phyloP scores from a whole-genome alignment of 1,140 invertebrate genomes.

The Apis mellifera region DNA sequence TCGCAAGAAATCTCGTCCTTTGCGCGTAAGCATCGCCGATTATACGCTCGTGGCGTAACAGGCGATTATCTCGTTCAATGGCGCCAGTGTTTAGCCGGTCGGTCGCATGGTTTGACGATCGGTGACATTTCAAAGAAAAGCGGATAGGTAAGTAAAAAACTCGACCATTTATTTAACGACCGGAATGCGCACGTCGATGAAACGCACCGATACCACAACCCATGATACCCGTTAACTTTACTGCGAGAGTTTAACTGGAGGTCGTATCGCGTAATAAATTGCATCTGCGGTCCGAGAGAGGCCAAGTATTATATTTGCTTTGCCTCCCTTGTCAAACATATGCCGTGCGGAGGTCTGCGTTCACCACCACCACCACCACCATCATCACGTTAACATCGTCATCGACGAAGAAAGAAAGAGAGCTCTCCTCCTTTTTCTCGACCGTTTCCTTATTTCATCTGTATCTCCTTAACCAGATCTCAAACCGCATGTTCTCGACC shows the following conservation, averaged over 20 bases:
- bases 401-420: background rate
- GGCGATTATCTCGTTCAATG: slow-evolving; percentile 40
- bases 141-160: slow-evolving; percentile 11
- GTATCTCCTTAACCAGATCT: slow-evolving; percentile 32
- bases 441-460: slow-evolving; percentile 17
- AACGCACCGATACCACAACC: slow-evolving; percentile 35
- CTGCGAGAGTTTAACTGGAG: slow-evolving; percentile 59
- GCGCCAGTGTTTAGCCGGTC: slow-evolving; percentile 22
- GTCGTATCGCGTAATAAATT: slow-evolving; percentile 69
- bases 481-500: background rate
- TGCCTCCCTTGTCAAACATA: slow-evolving; percentile 67
- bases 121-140: slow-evolving; percentile 37
- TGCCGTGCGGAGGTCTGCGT: slow-evolving; percentile 49
- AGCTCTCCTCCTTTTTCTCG: background rate
- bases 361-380: slow-evolving; percentile 20
- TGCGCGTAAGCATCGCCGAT: background rate
- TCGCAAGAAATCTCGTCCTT: slow-evolving; percentile 10
- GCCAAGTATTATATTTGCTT: slow-evolving; percentile 61
- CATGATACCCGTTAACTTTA: slow-evolving; percentile 30
- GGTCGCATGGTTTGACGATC: background rate
- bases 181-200: slow-evolving; percentile 48
- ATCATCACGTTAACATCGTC: slow-evolving; percentile 18
- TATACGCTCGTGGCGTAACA: slow-evolving; percentile 14
- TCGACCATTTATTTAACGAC: slow-evolving; percentile 37
- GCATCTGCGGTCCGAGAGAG: slow-evolving; percentile 46